Conservation (phyloP, 2,113 vertebrate species). For the Chionis minor region DNA sequence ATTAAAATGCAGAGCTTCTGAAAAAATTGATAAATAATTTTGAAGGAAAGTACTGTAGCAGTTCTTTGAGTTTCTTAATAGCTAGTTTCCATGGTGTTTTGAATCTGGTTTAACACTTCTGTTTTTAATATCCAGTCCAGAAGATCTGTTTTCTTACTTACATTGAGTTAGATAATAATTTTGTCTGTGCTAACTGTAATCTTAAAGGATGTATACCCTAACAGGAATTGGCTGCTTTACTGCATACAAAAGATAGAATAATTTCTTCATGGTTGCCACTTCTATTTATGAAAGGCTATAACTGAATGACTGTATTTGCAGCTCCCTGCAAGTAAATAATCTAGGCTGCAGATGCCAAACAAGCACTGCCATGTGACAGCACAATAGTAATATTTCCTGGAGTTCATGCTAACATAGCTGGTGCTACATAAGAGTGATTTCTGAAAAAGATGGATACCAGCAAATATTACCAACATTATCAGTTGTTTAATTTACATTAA, state of each 20-base stretch:
- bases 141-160: not conserved
- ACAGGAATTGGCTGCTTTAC: not conserved
- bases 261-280: slow-evolving; percentile 2
- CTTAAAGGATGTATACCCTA: not conserved
- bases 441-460: not conserved
- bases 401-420: not conserved
- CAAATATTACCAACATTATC: not conserved
- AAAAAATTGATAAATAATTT: not conserved
- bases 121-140: not conserved
- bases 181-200: not conserved
- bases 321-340: not conserved
- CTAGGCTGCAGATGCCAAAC: not conserved
- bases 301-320: not conserved
- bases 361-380: not conserved
- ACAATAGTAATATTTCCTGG: not conserved
- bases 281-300: not conserved
- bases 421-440: not conserved
- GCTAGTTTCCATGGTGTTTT: not conserved
- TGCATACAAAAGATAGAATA: not conserved
- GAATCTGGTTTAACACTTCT: not conserved
- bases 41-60: not conserved
- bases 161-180: not conserved
- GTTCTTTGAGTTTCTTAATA: not conserved
- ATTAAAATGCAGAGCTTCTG: slow-evolving; percentile 6
- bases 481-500: slow-evolving; percentile 23